Percentiles rank a stretch among this genome's conserved stretches.
These are phyloP conservation scores for Bombyx mandarina DNA, from an alignment of 1,140 invertebrate genomes.

Conservation along the genomic window DNA sequence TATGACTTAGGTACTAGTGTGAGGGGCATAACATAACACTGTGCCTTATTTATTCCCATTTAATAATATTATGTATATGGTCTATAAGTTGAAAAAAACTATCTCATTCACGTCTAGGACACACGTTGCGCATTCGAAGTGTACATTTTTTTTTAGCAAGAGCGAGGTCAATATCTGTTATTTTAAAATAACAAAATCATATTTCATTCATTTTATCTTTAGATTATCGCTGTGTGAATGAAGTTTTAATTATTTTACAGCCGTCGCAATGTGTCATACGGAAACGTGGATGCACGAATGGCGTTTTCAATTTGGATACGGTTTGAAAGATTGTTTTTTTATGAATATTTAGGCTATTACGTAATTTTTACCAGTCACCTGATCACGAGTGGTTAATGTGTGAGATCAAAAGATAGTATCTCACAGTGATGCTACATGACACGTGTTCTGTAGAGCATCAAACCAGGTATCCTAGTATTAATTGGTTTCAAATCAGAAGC, in stretches of 20 bases:
- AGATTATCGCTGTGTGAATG: slow-evolving; percentile 5
- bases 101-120: too few species aligned
- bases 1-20: too few species aligned
- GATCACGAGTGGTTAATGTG: not conserved
- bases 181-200: slow-evolving; percentile 2
- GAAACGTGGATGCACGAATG: not conserved
- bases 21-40: too few species aligned
- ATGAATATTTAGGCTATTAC: not conserved
- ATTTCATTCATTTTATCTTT: not conserved
- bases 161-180: not conserved
- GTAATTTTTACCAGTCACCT: not conserved
- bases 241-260: slow-evolving; percentile 6
- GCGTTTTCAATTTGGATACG: not conserved
- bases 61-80: too few species aligned
- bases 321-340: not conserved
- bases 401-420: too few species aligned
- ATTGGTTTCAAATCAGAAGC: too few species aligned
- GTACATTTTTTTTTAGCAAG: slow-evolving; percentile 1
- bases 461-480: too few species aligned
- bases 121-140: too few species aligned
- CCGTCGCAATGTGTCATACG: slow-evolving; percentile 5
- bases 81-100: too few species aligned
- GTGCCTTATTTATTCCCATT: too few species aligned
- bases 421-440: too few species aligned
- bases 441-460: too few species aligned